These are phyloP conservation scores for Brachionus rubens DNA, from an alignment of 1,140 invertebrate genomes.

Conservation along the genomic window DNA sequence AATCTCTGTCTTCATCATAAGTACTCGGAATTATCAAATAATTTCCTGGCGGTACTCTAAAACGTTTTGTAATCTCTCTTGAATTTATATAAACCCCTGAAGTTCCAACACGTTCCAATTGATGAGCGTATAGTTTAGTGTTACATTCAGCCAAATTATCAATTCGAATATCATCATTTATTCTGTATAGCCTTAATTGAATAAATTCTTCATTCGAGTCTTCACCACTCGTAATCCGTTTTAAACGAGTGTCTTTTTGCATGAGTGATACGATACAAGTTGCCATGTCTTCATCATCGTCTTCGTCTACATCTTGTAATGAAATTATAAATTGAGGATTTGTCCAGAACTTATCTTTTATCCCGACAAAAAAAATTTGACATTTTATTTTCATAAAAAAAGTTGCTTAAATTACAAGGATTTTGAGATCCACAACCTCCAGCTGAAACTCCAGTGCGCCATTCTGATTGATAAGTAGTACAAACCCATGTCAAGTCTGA, in stretches of 20 bases:
- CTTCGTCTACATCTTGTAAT: background rate
- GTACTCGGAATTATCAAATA: conserved; percentile 68
- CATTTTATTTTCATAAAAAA: background rate
- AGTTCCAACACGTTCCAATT: conserved; percentile 48
- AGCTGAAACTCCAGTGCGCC: conserved; percentile 25
- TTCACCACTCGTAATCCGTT: background rate
- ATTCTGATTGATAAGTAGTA: conserved; percentile 37
- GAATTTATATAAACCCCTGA: conserved; percentile 57
- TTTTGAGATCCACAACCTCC: conserved; percentile 44
- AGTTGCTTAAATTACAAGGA: background rate
- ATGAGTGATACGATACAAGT: conserved; percentile 25
- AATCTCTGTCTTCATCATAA: conserved; percentile 64
- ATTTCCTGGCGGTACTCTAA: conserved; percentile 61
- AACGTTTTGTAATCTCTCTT: conserved; percentile 56
- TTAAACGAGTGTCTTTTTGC: conserved; percentile 44
- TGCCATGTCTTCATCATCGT: conserved; percentile 11
- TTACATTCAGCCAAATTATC: background rate
- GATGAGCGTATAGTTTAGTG: conserved; percentile 22
- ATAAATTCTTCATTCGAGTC: conserved; percentile 42
- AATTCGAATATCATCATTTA: background rate
- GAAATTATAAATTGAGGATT: conserved; percentile 46
- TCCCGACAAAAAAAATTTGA: background rate
- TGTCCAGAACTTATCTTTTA: conserved; percentile 34
- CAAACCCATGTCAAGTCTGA: conserved; percentile 12
- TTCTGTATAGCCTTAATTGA: conserved; percentile 38